Conservation (phyloP, 2,888 invertebrate species). For the Caenorhabditis japonica region DNA sequence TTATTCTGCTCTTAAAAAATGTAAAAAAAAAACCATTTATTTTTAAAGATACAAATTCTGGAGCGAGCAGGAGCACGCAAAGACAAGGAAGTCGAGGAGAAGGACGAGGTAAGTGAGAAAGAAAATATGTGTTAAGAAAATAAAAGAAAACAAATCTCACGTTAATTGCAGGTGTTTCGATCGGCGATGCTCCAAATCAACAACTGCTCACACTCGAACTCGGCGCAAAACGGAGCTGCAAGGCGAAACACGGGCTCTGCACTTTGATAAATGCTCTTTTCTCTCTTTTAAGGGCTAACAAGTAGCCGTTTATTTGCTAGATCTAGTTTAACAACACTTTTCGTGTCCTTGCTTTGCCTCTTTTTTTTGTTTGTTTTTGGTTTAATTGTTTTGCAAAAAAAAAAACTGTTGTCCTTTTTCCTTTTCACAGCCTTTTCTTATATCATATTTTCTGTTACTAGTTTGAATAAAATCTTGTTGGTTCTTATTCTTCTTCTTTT, state of each 20-base stretch:
- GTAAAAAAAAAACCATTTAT: not conserved
- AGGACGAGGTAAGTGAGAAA: slow-evolving; percentile 8
- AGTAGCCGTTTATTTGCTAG: too few species aligned
- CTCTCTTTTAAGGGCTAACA: too few species aligned
- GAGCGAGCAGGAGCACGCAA: not conserved
- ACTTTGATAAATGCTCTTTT: not conserved
- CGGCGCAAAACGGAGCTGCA: too few species aligned
- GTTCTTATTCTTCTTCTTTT: not conserved
- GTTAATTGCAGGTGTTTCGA: slow-evolving; percentile 44
- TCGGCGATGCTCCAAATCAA: slow-evolving; percentile 47
- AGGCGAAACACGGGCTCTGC: not conserved
- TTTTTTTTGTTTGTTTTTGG: not conserved
- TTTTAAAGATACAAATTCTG: slow-evolving; percentile 15
- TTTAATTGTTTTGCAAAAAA: too few species aligned
- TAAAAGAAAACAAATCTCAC: not conserved
- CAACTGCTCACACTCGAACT: slow-evolving; percentile 41
- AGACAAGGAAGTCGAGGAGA: not conserved
- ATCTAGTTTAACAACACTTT: not conserved
- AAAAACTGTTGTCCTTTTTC: too few species aligned
- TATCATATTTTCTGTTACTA: not conserved
- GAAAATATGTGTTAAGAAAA: too few species aligned
- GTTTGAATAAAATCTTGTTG: not conserved
- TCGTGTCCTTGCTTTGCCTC: not conserved
- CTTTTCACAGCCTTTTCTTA: too few species aligned
- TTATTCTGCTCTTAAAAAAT: too few species aligned